Conservation (phyloP, 2,888 invertebrate species). For the Homarus gammarus region DNA sequence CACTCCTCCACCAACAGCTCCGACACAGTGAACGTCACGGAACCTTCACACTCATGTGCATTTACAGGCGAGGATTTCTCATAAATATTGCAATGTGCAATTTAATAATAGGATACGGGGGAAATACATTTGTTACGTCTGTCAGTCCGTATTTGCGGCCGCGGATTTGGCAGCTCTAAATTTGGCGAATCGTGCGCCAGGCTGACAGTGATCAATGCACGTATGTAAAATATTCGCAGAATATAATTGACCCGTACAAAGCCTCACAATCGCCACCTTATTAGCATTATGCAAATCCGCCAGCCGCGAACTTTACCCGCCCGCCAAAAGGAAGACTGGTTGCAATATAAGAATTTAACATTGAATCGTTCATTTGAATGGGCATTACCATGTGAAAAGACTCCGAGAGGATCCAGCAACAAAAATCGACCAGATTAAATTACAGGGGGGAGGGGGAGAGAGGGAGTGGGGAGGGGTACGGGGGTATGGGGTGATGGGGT, state of each 20-base stretch:
- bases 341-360: slow-evolving; percentile 68
- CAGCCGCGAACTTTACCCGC: slow-evolving; percentile 56
- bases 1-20: slow-evolving; percentile 20
- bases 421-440: slow-evolving; percentile 68
- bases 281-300: slow-evolving; percentile 63
- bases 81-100: slow-evolving; percentile 65
- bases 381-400: slow-evolving; percentile 65
- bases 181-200: slow-evolving; percentile 60
- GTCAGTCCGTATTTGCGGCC: slow-evolving; percentile 60
- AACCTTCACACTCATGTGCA: slow-evolving; percentile 46
- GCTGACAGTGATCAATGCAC: slow-evolving; percentile 63
- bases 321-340: slow-evolving; percentile 56
- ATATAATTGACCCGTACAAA: slow-evolving; percentile 63
- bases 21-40: slow-evolving; percentile 40
- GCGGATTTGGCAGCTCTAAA: slow-evolving; percentile 60
- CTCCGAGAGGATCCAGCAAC: slow-evolving; percentile 62
- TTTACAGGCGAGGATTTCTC: slow-evolving; percentile 63
- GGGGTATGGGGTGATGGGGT: neutral
- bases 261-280: slow-evolving; percentile 68
- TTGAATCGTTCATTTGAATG: slow-evolving; percentile 69
- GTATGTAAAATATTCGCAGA: slow-evolving; percentile 59
- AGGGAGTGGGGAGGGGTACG: neutral
- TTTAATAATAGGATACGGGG: slow-evolving; percentile 68
- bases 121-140: slow-evolving; percentile 65
- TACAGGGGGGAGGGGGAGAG: slow-evolving; percentile 46